These are phyloP conservation scores for Rhynchotus rufescens DNA, from an alignment of 2,797 vertebrate species.

Conservation along the genomic window DNA sequence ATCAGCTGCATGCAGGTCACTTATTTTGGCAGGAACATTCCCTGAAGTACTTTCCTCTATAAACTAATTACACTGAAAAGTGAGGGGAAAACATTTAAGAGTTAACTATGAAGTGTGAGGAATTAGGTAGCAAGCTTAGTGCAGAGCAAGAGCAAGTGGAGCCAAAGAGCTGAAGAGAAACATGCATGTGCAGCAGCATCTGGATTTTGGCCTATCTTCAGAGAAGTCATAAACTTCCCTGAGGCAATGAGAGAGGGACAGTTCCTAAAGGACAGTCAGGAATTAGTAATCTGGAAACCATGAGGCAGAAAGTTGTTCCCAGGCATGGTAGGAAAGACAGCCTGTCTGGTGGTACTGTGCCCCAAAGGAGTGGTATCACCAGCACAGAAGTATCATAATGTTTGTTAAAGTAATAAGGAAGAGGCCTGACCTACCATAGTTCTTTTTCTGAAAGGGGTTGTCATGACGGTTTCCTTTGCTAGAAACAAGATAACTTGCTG, in stretches of 20 bases:
- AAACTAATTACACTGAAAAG: background rate
- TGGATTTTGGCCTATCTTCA: background rate
- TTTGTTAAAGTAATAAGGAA: background rate
- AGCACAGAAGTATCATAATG: background rate
- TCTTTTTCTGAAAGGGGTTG: background rate
- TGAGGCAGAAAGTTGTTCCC: background rate
- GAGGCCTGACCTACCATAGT: background rate
- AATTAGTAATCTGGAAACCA: background rate
- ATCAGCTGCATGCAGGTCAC: background rate
- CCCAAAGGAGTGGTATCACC: background rate
- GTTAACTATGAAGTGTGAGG: background rate
- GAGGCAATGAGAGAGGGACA: background rate
- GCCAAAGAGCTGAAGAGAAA: background rate
- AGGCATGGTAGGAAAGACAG: background rate
- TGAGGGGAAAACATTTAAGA: background rate
- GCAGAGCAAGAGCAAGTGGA: background rate
- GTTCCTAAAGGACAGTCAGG: background rate
- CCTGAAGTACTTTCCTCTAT: background rate
- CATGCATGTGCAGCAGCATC: background rate
- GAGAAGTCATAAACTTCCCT: background rate
- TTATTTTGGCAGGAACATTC: background rate
- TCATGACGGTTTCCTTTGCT: background rate
- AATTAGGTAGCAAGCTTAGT: background rate
- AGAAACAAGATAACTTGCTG: background rate
- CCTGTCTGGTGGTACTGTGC: background rate